Conservation (phyloP, 2,113 vertebrate genomes). For the Phalacrocorax aristotelis region DNA sequence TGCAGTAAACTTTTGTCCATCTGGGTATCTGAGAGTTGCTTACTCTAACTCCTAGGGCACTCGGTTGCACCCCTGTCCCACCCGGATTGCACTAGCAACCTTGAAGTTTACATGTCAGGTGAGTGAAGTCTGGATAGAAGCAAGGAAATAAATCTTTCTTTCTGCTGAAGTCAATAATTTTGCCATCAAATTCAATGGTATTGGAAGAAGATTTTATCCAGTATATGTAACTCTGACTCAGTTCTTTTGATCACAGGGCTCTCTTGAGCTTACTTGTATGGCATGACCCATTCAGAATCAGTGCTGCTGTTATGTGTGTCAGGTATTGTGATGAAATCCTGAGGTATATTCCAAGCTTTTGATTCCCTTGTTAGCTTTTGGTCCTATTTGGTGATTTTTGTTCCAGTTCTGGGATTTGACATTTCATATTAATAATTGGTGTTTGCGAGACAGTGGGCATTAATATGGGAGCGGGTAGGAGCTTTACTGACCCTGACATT, state of each 20-base stretch:
- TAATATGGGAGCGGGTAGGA: background rate
- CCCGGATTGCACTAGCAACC: background rate
- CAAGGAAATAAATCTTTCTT: background rate
- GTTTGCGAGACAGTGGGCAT: background rate
- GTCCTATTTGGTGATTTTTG: background rate
- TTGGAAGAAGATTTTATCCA: background rate
- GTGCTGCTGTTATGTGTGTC: background rate
- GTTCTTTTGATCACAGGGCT: background rate
- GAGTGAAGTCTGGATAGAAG: background rate
- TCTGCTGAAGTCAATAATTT: background rate
- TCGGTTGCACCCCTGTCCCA: background rate
- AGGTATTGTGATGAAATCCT: background rate
- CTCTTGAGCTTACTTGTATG: background rate
- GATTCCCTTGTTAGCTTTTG: background rate
- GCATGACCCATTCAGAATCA: background rate
- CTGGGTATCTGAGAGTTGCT: background rate
- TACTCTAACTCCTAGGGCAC: background rate
- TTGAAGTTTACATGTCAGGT: background rate
- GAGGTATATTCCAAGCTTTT: background rate
- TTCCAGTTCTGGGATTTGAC: background rate
- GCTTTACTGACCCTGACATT: background rate
- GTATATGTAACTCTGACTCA: background rate
- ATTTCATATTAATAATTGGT: conserved; percentile 19
- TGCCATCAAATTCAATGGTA: background rate
- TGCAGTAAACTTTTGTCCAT: background rate